These are phyloP conservation scores for Xyrichtys novacula DNA, from an alignment of 2,797 vertebrate species.

Conservation along the genomic window DNA sequence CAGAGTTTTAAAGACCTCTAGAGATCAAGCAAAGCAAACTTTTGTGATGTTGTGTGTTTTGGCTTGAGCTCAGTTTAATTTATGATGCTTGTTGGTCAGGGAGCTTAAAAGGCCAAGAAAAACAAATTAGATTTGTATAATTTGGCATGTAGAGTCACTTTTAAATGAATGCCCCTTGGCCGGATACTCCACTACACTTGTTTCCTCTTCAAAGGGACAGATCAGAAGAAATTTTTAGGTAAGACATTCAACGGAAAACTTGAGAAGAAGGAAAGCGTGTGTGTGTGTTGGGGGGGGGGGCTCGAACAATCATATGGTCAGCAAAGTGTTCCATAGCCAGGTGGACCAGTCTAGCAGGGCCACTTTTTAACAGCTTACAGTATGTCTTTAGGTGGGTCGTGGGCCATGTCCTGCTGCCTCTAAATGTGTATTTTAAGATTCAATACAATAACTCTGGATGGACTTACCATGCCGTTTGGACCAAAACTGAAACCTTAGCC, in stretches of 20 bases:
- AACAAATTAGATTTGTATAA: slow-evolving; percentile 47
- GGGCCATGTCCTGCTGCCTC: too few relatives aligned
- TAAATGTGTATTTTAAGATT: too few relatives aligned
- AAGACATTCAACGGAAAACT: slow-evolving; percentile 21
- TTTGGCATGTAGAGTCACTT: slow-evolving; percentile 48
- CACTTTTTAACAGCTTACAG: too few relatives aligned
- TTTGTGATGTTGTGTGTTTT: slow-evolving; percentile 47
- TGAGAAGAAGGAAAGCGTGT: too few relatives aligned
- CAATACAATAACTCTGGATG: too few relatives aligned
- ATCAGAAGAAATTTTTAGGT: slow-evolving; percentile 2
- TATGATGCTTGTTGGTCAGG: slow-evolving; percentile 23
- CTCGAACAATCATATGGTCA: too few relatives aligned
- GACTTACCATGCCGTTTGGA: too few relatives aligned
- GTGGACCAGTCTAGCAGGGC: too few relatives aligned
- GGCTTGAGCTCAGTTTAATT: slow-evolving; percentile 27
- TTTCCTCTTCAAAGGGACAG: slow-evolving; percentile 29
- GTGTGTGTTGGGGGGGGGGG: too few relatives aligned
- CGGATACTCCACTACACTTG: background rate
- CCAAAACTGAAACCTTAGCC: too few relatives aligned
- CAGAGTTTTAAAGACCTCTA: slow-evolving; percentile 21
- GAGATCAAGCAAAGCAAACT: slow-evolving; percentile 32
- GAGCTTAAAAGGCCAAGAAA: slow-evolving; percentile 36
- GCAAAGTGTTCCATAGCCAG: too few relatives aligned
- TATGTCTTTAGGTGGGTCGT: too few relatives aligned
- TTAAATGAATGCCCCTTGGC: slow-evolving; percentile 44